Percentiles rank a stretch among this genome's conserved stretches.
Conservation (phyloP, 2,797 vertebrate species). For the Cynodonichthys magdalenae region DNA sequence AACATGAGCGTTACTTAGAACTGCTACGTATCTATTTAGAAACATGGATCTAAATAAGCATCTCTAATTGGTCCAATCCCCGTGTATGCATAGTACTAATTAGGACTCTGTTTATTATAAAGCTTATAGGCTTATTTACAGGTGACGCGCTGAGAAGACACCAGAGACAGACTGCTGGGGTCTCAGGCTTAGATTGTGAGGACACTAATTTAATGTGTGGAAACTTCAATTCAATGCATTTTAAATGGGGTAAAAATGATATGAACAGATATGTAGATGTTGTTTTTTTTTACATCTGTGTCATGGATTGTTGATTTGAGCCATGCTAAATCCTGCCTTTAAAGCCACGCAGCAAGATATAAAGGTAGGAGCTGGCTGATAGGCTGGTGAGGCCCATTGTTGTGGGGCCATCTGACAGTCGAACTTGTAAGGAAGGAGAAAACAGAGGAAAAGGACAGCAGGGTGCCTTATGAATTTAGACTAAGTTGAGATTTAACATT, state of each 20-base stretch:
- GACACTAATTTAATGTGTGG: slow-evolving; percentile 48
- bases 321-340: slow-evolving; percentile 78
- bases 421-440: slow-evolving; percentile 63
- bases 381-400: slow-evolving; percentile 73
- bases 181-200: slow-evolving; percentile 51
- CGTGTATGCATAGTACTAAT: slow-evolving; percentile 76
- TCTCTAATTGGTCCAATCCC: slow-evolving; percentile 78
- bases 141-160: slow-evolving; percentile 69
- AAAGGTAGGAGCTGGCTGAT: slow-evolving; percentile 75
- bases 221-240: slow-evolving; percentile 45
- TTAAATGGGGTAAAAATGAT: slow-evolving; percentile 59
- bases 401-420: slow-evolving; percentile 79
- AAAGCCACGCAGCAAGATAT: slow-evolving; percentile 71
- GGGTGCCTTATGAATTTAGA: slow-evolving; percentile 83
- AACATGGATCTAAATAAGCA: slow-evolving; percentile 57
- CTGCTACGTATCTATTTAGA: slow-evolving; percentile 45
- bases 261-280: slow-evolving; percentile 65
- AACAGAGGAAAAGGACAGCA: slow-evolving; percentile 66
- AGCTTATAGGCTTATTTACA: slow-evolving; percentile 79
- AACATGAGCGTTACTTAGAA: slow-evolving; percentile 38
- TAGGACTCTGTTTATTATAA: slow-evolving; percentile 79
- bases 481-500: slow-evolving; percentile 77
- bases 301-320: slow-evolving; percentile 67
- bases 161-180: slow-evolving; percentile 40
- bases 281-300: slow-evolving; percentile 56